Evolutionary conservation across 1,140 invertebrate species (phyloP).

Genomic region (Uloborus diversus): DNA sequence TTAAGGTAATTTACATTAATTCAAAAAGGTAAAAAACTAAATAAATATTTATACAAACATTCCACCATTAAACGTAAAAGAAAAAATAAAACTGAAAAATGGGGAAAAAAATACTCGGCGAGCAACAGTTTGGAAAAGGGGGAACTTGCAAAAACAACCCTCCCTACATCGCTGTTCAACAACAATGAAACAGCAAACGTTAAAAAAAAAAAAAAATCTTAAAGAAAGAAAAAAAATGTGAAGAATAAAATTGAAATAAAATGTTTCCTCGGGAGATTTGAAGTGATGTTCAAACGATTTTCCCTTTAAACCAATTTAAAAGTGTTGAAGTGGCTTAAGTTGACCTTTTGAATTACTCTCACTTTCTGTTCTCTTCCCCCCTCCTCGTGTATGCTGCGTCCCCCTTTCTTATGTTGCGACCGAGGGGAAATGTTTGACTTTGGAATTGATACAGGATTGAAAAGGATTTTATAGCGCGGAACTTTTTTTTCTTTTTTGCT

Average conservation of each 20-base stretch:
- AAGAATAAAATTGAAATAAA: conserved; percentile 49
- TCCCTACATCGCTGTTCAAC: conserved; percentile 10
- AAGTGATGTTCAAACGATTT: conserved; percentile 56
- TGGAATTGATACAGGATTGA: conserved; percentile 56
- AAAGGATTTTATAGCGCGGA: conserved; percentile 53
- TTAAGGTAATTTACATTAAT: too few relatives aligned
- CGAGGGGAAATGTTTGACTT: conserved; percentile 49
- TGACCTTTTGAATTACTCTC: conserved; percentile 56
- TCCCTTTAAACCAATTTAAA: conserved; percentile 56
- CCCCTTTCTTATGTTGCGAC: not conserved
- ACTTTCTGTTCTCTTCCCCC: conserved; percentile 3
- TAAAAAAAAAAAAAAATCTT: conserved; percentile 36
- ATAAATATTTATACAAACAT: too few relatives aligned
- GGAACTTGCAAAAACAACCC: conserved; percentile 14
- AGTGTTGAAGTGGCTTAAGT: conserved; percentile 54
- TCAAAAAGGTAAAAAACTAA: too few relatives aligned
- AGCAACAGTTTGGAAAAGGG: conserved; percentile 38
- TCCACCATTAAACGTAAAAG: not conserved
- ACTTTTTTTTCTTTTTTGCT: conserved; percentile 30
- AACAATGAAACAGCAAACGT: conserved; percentile 5
- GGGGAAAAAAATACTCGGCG: not conserved
- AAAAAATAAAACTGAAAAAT: conserved; percentile 12
- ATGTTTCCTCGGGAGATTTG: conserved; percentile 51
- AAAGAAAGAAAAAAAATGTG: conserved; percentile 25
- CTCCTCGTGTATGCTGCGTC: not conserved